Evolutionary conservation across 2,888 invertebrate genomes (phyloP), one percentile per base, ranked within the genome.

Genomic region (Neuroscelio doddi): DNA sequence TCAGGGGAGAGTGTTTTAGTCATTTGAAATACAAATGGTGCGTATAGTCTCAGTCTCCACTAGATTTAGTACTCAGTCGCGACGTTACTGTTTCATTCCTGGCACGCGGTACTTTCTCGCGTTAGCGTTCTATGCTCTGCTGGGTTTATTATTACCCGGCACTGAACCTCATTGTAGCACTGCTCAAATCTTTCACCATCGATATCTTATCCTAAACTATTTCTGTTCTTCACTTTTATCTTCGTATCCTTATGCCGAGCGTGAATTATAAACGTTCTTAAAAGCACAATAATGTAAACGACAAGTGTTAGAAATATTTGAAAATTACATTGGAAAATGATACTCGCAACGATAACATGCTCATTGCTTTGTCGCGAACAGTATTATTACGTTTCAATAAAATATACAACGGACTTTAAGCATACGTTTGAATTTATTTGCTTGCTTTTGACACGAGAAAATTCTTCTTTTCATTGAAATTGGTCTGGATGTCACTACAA

Each of bases 401-500:
- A 45, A 45, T 17, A 3, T 7, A 4, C 9, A n/a, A n/a, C n/a
- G n/a, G n/a, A n/a, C n/a, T n/a, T n/a, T n/a, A n/a, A n/a, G n/a
- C n/a, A n/a, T n/a, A n/a, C 26, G 27, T 52, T 38, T 49, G 8
- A 34, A 47, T 57, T 49, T 46, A 53, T n/a, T n/a, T n/a, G n/a
- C n/a, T n/a, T n/a, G n/a, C n/a, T n/a, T n/a, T n/a, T n/a, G n/a
- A n/a, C n/a, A n/a, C n/a, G n/a, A n/a, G n/a, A n/a, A n/a, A n/a
- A n/a, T n/a, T n/a, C n/a, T n/a, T n/a, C n/a, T n/a, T n/a, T n/a
- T n/a, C n/a, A n/a, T n/a, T n/a, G 44, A 46, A 56, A 55, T 51
- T 47, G 63, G 46, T 47, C 29, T 17, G 42, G 45, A 51, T 46
- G 56, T 51, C 46, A 30, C 7, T 26, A 21, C 59, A 56, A 65